Percentiles rank a stretch among this genome's conserved stretches.
These are phyloP conservation scores for Agonopterix alstromeriana DNA, from an alignment of 2,888 invertebrate species.

Conservation along the genomic window DNA sequence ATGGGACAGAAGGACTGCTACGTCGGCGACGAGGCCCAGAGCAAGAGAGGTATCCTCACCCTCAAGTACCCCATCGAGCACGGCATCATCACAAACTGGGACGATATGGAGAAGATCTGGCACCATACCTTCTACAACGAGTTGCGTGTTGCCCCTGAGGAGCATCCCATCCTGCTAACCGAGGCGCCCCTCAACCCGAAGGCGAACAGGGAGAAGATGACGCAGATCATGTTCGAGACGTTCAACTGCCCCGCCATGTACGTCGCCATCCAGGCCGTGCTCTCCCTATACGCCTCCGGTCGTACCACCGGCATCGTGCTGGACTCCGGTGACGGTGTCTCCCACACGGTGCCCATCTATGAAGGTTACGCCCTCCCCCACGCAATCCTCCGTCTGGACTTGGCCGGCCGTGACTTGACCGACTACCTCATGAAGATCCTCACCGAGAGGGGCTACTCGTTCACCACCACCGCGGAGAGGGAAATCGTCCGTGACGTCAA, in stretches of 20 bases:
- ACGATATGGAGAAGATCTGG: constrained; percentile 98
- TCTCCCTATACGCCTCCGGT: constrained; percentile 94
- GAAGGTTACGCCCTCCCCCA: constrained; percentile 92
- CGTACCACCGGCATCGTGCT: constrained; percentile 95
- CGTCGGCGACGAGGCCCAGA: constrained; percentile 91
- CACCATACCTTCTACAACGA: constrained; percentile 98
- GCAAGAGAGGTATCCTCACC: constrained; percentile 89
- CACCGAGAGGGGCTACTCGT: constrained; percentile 92
- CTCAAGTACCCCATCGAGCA: constrained; percentile 96
- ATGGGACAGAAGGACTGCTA: constrained; percentile 95
- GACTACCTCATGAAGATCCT: constrained; percentile 97
- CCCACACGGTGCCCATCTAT: constrained; percentile 95
- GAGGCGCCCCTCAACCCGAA: constrained; percentile 97
- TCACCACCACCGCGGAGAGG: constrained; percentile 94
- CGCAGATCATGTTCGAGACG: constrained; percentile 94
- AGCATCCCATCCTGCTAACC: constrained; percentile 94
- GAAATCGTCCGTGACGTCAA: constrained; percentile 97
- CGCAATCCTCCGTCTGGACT: constrained; percentile 92
- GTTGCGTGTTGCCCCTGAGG: constrained; percentile 94
- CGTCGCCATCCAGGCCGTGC: constrained; percentile 95
- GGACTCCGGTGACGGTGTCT: constrained; percentile 95
- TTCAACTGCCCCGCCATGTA: constrained; percentile 96
- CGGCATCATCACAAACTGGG: constrained; percentile 97
- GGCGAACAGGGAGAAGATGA: constrained; percentile 97
- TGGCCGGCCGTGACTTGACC: constrained; percentile 94